Conservation (phyloP, 2,888 invertebrate species). For the Eupithecia tripunctaria region DNA sequence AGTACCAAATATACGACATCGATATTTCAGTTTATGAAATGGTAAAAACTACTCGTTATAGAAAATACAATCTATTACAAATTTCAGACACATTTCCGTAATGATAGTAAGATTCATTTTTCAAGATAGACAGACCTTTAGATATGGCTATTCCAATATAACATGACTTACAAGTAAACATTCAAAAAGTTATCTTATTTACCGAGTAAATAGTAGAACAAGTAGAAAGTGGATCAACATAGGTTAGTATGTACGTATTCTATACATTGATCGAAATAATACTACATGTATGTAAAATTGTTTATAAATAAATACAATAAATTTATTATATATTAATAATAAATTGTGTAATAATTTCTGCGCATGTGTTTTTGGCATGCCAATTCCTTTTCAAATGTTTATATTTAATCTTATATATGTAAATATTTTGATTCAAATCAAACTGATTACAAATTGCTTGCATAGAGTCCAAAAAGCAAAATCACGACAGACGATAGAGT, state of each 20-base stretch:
- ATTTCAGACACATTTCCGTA: neutral
- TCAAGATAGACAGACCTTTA: constrained; percentile 11
- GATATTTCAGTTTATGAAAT: neutral
- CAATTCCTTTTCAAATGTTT: no score
- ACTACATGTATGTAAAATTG: neutral
- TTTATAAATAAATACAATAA: no score
- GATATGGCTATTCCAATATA: constrained; percentile 36
- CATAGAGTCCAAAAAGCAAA: neutral
- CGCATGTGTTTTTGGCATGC: no score
- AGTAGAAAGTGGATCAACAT: neutral
- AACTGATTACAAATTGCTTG: neutral
- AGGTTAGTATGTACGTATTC: neutral
- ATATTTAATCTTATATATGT: no score
- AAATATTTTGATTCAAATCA: neutral
- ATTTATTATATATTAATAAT: no score
- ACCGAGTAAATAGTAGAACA: constrained; percentile 34
- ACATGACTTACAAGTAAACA: constrained; percentile 41
- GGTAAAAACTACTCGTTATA: neutral
- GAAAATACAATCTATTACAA: neutral
- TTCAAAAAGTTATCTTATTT: constrained; percentile 45
- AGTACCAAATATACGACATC: neutral
- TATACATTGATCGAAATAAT: neutral
- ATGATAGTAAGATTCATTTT: neutral
- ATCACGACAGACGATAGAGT: neutral
- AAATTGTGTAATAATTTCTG: no score